Percentiles rank a stretch among this genome's conserved stretches.
These are phyloP conservation scores for Ceyx erithaca DNA, from an alignment of 2,797 vertebrate species.

Conservation along the genomic window DNA sequence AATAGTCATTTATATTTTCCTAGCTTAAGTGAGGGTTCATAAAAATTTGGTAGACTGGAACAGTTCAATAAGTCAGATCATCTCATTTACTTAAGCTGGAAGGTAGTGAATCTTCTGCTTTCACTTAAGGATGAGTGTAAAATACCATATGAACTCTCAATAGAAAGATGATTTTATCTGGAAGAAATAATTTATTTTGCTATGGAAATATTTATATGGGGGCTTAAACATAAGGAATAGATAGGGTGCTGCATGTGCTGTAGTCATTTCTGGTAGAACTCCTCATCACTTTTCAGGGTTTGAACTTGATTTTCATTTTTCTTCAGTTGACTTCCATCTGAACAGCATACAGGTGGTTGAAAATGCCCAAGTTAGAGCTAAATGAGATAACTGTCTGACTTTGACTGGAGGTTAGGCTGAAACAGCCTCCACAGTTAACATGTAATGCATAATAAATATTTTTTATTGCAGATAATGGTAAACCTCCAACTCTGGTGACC, in stretches of 20 bases:
- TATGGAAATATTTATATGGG: conserved; percentile 19
- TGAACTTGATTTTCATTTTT: conserved; percentile 5
- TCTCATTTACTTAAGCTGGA: conserved; percentile 58
- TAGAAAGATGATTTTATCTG: conserved; percentile 33
- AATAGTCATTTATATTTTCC: conserved; percentile 66
- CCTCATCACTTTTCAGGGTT: not conserved
- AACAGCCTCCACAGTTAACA: not conserved
- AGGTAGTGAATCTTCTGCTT: conserved; percentile 51
- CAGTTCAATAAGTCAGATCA: conserved; percentile 66
- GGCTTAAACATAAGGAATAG: not conserved
- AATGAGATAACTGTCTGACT: not conserved
- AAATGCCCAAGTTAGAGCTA: conserved; percentile 1
- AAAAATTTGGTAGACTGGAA: conserved; percentile 59
- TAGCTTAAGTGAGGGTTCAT: conserved; percentile 55
- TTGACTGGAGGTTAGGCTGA: not conserved
- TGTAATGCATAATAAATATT: not conserved
- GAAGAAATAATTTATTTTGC: conserved; percentile 35
- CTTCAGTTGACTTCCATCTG: not conserved
- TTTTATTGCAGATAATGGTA: conserved; percentile 84
- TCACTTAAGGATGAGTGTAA: not conserved
- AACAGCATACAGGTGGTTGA: not conserved
- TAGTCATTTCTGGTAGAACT: not conserved
- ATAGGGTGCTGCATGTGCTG: not conserved
- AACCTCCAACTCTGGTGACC: conserved; percentile 85
- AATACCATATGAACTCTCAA: not conserved